Base-by-base conservation (phyloP, 2,888 invertebrate genomes). In the Cantharis flavilabris region DNA sequence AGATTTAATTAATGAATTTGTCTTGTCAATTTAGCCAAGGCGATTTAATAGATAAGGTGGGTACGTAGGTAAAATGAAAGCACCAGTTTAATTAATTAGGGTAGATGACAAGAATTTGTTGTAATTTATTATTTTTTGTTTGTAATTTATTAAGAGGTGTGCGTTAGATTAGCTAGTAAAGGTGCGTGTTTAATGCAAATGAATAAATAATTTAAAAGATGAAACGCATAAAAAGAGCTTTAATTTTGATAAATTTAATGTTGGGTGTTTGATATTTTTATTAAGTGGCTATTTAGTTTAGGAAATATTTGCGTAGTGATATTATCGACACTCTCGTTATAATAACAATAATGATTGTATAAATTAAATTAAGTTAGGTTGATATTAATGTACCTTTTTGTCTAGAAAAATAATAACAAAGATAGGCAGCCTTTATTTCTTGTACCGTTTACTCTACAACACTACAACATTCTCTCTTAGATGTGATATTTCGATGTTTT, bases 391-490 rank as follows among this genome's bases (percentile, higher is more conserved):
- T 49, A 49, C 49, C 49, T 49, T 49, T 49, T 49, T 49, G 49
- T 49, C 49, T 67, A 67, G 23, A 14, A 11, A 67, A 67, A 26
- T 67, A 26, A 67, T 23, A 67, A 67, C 65, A 20, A 67, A 18
- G 20, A 23, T 67, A 70, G 76, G 76, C 76, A 75, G 76, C 75
- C 49, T 75, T 74, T 74, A 71, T 26, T 67, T 30, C 16, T 73
- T 33, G 14, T 65, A 18, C 49, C 49, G 13, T 49, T 49, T 49
- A 49, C 49, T 49, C 49, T 13, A 49, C 49, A 49, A 49, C 49
- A 49, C 69, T 78, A 70, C 64, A 76, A 73, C 76, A 73, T 79
- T 79, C 78, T 78, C 75, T 76, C 64, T 78, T 78, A 76, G 76
- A 78, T 78, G 78, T 78, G 78, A 78, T 78, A 78, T 73, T 70